These are phyloP conservation scores for Cyclargus thomasi DNA, from an alignment of 1,140 invertebrate species.

Conservation along the genomic window DNA sequence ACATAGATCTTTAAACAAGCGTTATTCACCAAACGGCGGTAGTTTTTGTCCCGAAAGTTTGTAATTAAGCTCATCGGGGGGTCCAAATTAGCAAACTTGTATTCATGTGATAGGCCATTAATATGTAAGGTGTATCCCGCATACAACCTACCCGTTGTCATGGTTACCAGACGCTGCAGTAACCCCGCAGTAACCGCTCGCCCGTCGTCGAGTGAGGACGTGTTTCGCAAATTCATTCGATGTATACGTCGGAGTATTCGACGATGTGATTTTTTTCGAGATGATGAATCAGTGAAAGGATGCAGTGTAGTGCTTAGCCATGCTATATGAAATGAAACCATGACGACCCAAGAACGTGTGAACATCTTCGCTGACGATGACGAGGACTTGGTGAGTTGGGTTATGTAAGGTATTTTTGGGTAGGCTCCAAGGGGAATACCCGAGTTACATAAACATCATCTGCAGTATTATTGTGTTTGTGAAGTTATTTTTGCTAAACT, in stretches of 20 bases:
- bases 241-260: slow-evolving; percentile 20
- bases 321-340: slow-evolving; percentile 43
- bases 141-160: slow-evolving; percentile 47
- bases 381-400: slow-evolving; percentile 60
- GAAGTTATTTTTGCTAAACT: slow-evolving; percentile 5
- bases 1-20: neutral
- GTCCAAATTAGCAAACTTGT: slow-evolving; percentile 2
- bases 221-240: slow-evolving; percentile 27
- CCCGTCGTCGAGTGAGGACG: slow-evolving; percentile 35
- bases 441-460: slow-evolving; percentile 50
- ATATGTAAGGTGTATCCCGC: slow-evolving; percentile 26
- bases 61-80: neutral
- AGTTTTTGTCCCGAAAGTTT: neutral
- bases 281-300: slow-evolving; percentile 35
- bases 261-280: neutral
- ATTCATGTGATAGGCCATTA: slow-evolving; percentile 18
- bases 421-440: slow-evolving; percentile 38
- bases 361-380: slow-evolving; percentile 66
- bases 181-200: slow-evolving; percentile 50
- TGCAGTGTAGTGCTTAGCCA: slow-evolving; percentile 63
- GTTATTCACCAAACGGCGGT: neutral
- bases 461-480: slow-evolving; percentile 31
- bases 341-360: slow-evolving; percentile 57
- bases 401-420: slow-evolving; percentile 41
- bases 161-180: slow-evolving; percentile 65